Base-by-base conservation (phyloP, 1,140 invertebrate species). In the Scylla paramamosain region DNA sequence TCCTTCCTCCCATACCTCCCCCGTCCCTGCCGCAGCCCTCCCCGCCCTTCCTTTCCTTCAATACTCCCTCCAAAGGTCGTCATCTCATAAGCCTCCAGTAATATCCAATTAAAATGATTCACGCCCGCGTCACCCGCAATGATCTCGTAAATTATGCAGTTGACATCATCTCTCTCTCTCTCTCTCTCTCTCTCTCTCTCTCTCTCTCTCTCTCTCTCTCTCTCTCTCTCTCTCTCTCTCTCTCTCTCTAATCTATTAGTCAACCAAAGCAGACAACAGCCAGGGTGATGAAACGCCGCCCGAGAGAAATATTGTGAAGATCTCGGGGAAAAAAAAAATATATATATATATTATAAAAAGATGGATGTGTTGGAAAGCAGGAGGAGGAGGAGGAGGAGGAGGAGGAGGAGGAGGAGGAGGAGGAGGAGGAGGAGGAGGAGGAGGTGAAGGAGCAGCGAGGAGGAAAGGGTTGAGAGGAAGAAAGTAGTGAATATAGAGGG, bases 91-190 rank as follows among this genome's bases (percentile, higher is more conserved):
- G 67, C 67, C 67, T 77, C 20, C 67, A 77, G 67, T 77, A 77
- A 77, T 77, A 77, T 77, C 67, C 67, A 77, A 77, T 77, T 77
- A 77, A 77, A 77, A 77, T 77, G 67, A 77, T 77, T 77, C 67
- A 77, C 67, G 67, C 67, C 67, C 12, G 20, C 67, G 67, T 77
- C 67, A 77, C 67, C 67, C 67, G 67, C 67, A 77, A 77, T 77
- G 67, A 77, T 77, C 67, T n/a, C 67, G 67, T 77, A 77, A 77
- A 77, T 77, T 77, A 77, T n/a, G 67, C 67, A 77, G 25, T 25
- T 77, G 67, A 77, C 67, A 77, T 77, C 67, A 77, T 77, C 67
- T 77, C 67, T 77, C 67, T 77, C 67, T 77, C 67, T 77, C 67
- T 77, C 67, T 77, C 67, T 77, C 67, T 77, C 67, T 77, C 67